Evolutionary conservation across 1,140 invertebrate species (phyloP), one percentile per base, ranked within the genome.

Genomic region (Drosophila repleta): DNA sequence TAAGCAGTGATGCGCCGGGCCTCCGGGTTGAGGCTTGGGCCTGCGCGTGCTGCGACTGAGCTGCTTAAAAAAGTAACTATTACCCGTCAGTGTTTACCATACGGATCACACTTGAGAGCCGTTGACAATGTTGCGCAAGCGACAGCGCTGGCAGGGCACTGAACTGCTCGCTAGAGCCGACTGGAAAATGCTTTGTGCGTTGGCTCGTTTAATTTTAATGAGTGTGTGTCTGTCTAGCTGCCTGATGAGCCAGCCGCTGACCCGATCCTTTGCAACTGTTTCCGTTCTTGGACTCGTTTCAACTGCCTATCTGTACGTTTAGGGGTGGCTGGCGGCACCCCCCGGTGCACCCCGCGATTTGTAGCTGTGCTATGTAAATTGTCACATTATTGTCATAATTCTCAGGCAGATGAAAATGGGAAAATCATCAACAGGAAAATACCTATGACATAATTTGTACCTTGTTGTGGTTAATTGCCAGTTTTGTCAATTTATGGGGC

Each of bases 301-400:
- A 18, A 18, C 7, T 32, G 48, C n/a, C 61, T 63, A 13, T 56
- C 56, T 52, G 35, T 20, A 0, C 4, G 15, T 37, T 79, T 68
- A 87, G 62, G 82, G 82, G 82, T 87, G 66, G 78, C n/a, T 79
- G 26, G 21, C 18, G 15, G 32, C 32, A 17, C 24, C 15, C 58
- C 53, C 72, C 26, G 51, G 55, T 64, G 61, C 65, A 80, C 69
- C 77, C 77, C 56, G 55, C 78, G 78, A 87, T 87, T 82, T 87
- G 66, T 70, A 60, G 69, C 46, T 55, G 74, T 20, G 55, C 71
- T 76, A 83, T 87, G 82, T 87, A 87, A 87, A 87, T 87, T 88
- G 83, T 87, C 83, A 88, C 83, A 88, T 87, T 87, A 79, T 83
- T 88, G 78, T 87, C 82, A 87, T 83, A 87, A 88, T 87, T 87